These are phyloP conservation scores for Philopedon plagiatum DNA, from an alignment of 2,888 invertebrate genomes.

Conservation along the genomic window DNA sequence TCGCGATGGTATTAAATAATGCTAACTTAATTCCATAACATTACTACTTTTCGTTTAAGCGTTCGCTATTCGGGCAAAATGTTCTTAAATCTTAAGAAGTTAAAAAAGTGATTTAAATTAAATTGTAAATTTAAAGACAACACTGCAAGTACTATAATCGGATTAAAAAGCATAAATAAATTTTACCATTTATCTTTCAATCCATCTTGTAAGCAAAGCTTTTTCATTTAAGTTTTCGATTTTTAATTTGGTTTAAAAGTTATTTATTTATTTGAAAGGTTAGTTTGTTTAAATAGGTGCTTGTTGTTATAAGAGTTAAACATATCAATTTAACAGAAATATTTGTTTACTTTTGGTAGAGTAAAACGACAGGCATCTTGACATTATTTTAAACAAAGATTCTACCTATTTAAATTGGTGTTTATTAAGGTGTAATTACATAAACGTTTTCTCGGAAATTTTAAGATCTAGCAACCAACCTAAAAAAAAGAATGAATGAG, in stretches of 20 bases:
- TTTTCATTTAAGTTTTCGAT: constrained; percentile 14
- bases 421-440: constrained; percentile 11
- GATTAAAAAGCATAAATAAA: neutral
- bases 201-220: neutral
- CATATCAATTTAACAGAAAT: constrained; percentile 42
- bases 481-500: no score
- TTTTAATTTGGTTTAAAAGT: constrained; percentile 22
- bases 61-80: no score
- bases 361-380: constrained; percentile 26
- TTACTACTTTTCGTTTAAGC: no score
- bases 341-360: constrained; percentile 37
- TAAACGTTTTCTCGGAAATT: no score
- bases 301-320: constrained; percentile 36
- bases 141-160: no score
- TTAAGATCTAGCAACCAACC: no score
- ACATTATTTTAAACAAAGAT: constrained; percentile 39
- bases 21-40: no score
- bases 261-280: constrained; percentile 33
- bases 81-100: no score
- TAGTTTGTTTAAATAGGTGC: constrained; percentile 39
- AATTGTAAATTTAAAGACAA: no score
- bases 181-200: neutral
- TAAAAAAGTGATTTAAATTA: no score
- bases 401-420: constrained; percentile 25
- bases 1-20: no score